A percentile compares a stretch with the other conserved stretches of the same genome.
Conservation (phyloP, 2,113 vertebrate genomes). For the Opisthocomus hoazin region DNA sequence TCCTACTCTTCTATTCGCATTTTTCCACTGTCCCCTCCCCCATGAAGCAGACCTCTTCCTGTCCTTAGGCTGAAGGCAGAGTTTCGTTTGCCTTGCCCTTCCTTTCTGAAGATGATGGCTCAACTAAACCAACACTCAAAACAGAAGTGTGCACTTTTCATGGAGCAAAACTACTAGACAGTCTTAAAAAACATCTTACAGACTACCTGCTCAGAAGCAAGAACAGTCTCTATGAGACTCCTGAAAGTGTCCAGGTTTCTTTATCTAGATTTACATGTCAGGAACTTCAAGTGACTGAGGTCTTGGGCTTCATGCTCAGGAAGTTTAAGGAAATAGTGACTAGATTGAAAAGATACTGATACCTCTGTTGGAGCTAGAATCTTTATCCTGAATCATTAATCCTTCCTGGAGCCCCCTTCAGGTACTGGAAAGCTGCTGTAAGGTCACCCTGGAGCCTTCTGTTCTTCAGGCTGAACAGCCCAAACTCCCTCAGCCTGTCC, state of each 20-base stretch:
- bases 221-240: neutral
- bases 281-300: neutral
- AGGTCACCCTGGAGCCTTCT: too few relatives aligned
- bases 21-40: neutral
- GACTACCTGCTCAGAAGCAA: neutral
- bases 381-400: too few relatives aligned
- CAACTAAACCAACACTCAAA: neutral
- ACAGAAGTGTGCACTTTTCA: neutral
- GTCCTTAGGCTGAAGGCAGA: neutral
- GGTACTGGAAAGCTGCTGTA: too few relatives aligned
- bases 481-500: too few relatives aligned
- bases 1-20: neutral
- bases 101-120: neutral
- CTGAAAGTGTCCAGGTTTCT: neutral
- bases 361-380: neutral
- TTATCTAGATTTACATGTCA: neutral
- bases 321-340: neutral
- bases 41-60: neutral
- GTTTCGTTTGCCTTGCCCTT: neutral
- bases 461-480: too few relatives aligned
- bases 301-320: neutral
- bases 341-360: neutral
- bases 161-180: neutral
- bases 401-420: too few relatives aligned
- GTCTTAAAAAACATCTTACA: neutral